Conservation (phyloP, 2,888 invertebrate species). For the Palloptera scutellata region DNA sequence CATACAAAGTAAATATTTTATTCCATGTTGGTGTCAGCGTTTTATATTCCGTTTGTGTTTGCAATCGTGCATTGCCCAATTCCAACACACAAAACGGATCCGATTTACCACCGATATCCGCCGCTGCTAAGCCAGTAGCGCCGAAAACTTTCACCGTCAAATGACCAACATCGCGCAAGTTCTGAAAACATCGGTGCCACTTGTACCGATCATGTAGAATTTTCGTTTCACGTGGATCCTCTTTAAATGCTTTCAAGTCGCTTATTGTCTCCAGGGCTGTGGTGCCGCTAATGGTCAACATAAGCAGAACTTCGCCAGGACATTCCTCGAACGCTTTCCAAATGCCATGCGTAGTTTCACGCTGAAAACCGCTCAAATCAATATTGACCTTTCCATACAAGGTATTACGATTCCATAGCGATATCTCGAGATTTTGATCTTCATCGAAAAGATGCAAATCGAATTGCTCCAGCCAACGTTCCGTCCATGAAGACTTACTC, state of each 20-base stretch:
- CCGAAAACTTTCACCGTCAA: slow-evolving; percentile 92
- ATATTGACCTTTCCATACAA: slow-evolving; percentile 76
- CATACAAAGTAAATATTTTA: slow-evolving; percentile 97
- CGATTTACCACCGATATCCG: slow-evolving; percentile 96
- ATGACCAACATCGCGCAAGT: slow-evolving; percentile 89
- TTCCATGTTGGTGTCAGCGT: slow-evolving; percentile 97
- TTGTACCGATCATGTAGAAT: slow-evolving; percentile 67
- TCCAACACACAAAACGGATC: slow-evolving; percentile 99
- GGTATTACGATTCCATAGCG: slow-evolving; percentile 73
- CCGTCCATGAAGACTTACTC: slow-evolving; percentile 87
- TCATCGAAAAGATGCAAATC: slow-evolving; percentile 96
- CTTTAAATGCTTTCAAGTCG: slow-evolving; percentile 85
- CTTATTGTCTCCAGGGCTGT: slow-evolving; percentile 92
- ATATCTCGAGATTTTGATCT: slow-evolving; percentile 89
- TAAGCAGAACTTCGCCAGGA: slow-evolving; percentile 81
- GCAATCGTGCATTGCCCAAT: slow-evolving; percentile 90
- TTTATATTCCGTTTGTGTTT: slow-evolving; percentile 99
- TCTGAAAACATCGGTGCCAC: slow-evolving; percentile 74
- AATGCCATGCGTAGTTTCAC: slow-evolving; percentile 90
- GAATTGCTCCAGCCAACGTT: slow-evolving; percentile 96
- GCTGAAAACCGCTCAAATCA: slow-evolving; percentile 82
- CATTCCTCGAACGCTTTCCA: slow-evolving; percentile 92
- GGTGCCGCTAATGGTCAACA: slow-evolving; percentile 94
- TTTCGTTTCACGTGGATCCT: slow-evolving; percentile 77
- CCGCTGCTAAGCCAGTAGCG: slow-evolving; percentile 87